Conservation (phyloP, 2,113 vertebrate genomes). For the Isurus oxyrinchus region DNA sequence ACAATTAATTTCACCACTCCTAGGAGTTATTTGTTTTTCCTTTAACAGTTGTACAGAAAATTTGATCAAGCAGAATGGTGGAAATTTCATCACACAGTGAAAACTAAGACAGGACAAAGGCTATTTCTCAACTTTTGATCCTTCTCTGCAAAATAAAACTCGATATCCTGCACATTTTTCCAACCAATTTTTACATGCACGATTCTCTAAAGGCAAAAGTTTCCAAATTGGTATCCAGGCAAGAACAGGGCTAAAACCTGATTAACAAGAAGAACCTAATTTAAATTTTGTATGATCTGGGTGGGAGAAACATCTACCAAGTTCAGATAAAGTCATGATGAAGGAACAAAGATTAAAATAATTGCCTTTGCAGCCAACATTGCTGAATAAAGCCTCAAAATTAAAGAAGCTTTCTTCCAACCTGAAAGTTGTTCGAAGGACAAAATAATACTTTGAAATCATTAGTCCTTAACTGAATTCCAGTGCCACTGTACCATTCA, state of each 20-base stretch:
- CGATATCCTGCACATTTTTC: neutral
- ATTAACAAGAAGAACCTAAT: neutral
- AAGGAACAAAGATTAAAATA: conserved; percentile 23
- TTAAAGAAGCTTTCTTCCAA: neutral
- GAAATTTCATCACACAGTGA: conserved; percentile 14
- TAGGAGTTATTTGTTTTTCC: conserved; percentile 34
- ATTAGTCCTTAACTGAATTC: conserved; percentile 16
- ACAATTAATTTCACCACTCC: conserved; percentile 32
- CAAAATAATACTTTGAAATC: conserved; percentile 20
- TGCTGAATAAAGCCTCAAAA: conserved; percentile 22
- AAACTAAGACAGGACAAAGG: neutral
- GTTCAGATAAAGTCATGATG: neutral
- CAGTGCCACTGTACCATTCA: conserved; percentile 20
- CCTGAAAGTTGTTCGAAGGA: neutral
- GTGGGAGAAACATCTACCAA: neutral
- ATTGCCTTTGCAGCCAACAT: neutral
- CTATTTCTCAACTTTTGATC: conserved; percentile 16
- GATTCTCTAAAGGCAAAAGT: neutral
- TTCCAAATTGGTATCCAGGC: neutral
- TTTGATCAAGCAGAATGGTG: conserved; percentile 24
- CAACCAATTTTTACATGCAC: neutral
- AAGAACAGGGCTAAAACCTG: neutral
- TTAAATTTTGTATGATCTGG: neutral
- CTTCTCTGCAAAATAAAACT: conserved; percentile 1
- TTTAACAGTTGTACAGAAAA: conserved; percentile 2